Evolutionary conservation across 2,888 invertebrate genomes (phyloP).

Genomic region (Meganola albula): DNA sequence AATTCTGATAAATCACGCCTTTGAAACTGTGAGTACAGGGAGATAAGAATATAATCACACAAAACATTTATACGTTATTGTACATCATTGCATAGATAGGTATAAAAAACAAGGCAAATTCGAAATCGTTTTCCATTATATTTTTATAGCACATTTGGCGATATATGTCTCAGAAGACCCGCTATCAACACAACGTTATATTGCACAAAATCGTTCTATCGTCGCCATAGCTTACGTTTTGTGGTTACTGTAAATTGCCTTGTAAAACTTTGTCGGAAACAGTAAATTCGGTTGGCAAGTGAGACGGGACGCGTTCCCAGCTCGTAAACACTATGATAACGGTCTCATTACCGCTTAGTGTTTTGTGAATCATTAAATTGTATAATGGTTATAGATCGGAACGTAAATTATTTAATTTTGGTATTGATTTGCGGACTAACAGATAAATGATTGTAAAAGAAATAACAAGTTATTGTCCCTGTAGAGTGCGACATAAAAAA

Average conservation of each 20-base stretch:
- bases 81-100: too few species aligned
- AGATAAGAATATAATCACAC: too few species aligned
- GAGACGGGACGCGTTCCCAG: slow-evolving; percentile 11
- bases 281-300: slow-evolving; percentile 20
- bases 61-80: too few species aligned
- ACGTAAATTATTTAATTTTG: background rate
- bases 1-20: too few species aligned
- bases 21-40: too few species aligned
- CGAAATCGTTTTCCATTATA: background rate
- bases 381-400: slow-evolving; percentile 9
- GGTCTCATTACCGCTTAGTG: slow-evolving; percentile 13
- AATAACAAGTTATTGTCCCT: too few species aligned
- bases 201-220: slow-evolving; percentile 8
- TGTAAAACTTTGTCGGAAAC: slow-evolving; percentile 19
- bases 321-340: slow-evolving; percentile 26
- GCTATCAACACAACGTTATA: slow-evolving; percentile 5
- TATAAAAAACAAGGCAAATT: too few species aligned
- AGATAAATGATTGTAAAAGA: too few species aligned
- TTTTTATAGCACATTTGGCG: background rate
- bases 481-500: too few species aligned
- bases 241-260: slow-evolving; percentile 13
- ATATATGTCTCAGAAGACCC: background rate
- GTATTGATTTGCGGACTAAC: background rate
- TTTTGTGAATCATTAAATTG: slow-evolving; percentile 20
- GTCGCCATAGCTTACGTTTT: slow-evolving; percentile 9